Evolutionary conservation across 92 coral and sea anemone species (phyloP).

Genomic region (Muricea muricata): DNA sequence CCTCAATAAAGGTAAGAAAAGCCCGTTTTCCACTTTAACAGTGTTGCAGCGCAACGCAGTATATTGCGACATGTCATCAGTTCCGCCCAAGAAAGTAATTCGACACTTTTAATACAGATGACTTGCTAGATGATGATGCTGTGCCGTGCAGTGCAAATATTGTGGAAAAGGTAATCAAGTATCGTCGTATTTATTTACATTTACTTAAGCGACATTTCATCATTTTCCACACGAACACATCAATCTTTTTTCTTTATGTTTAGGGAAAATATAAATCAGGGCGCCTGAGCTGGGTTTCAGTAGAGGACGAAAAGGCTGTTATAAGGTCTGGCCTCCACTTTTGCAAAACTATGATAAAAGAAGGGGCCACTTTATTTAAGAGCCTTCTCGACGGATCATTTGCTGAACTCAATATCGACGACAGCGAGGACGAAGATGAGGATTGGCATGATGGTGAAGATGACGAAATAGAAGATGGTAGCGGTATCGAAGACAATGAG

Average conservation of each 20-base stretch:
- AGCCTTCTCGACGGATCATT: background rate
- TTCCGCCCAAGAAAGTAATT: background rate
- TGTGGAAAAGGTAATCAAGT: background rate
- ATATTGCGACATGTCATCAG: background rate
- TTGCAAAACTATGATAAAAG: background rate
- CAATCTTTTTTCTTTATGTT: background rate
- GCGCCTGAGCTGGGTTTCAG: background rate
- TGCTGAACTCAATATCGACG: background rate
- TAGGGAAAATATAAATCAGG: background rate
- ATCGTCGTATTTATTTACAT: background rate
- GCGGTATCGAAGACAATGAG: background rate
- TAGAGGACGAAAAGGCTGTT: background rate
- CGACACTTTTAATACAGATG: background rate
- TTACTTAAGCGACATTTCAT: no score
- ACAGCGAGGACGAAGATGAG: background rate
- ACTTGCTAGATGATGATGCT: background rate
- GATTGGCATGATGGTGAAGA: background rate
- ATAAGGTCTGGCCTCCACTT: background rate
- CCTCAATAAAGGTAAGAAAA: background rate
- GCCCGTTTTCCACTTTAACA: no score
- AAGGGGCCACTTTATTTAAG: background rate
- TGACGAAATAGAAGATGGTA: background rate
- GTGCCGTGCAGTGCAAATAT: background rate
- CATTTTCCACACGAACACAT: no score
- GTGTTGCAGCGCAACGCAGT: no score